These are phyloP conservation scores for Gymnocheta viridis DNA, from an alignment of 2,888 invertebrate species.

Conservation along the genomic window DNA sequence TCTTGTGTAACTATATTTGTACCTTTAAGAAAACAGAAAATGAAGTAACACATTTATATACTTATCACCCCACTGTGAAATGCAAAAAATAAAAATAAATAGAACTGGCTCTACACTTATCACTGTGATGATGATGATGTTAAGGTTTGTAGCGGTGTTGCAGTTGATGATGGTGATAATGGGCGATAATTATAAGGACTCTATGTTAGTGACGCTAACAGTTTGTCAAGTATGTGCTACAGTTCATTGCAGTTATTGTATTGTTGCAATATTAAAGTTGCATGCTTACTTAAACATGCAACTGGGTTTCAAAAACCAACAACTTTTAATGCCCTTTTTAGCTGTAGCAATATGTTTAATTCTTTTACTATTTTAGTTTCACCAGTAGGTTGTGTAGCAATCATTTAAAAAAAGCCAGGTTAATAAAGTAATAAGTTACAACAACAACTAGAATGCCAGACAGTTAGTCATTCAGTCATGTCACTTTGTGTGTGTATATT, in stretches of 20 bases:
- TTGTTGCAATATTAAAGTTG: slow-evolving; percentile 14
- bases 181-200: slow-evolving; percentile 21
- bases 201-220: slow-evolving; percentile 48
- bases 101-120: background rate
- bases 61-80: background rate
- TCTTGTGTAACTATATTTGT: too few relatives aligned
- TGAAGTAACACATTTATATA: too few relatives aligned
- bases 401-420: slow-evolving; percentile 9
- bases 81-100: background rate
- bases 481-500: background rate
- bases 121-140: background rate
- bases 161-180: slow-evolving; percentile 27
- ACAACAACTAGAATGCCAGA: slow-evolving; percentile 13
- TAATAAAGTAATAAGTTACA: background rate
- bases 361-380: too few relatives aligned
- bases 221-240: slow-evolving; percentile 35
- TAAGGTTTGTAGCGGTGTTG: background rate
- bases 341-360: background rate
- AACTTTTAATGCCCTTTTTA: slow-evolving; percentile 7
- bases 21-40: too few relatives aligned
- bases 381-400: background rate
- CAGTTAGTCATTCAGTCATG: slow-evolving; percentile 20
- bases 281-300: background rate
- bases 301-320: too few relatives aligned
- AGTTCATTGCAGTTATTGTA: slow-evolving; percentile 46